Evolutionary conservation across 2,888 invertebrate genomes (phyloP), one percentile per base, ranked within the genome.

Genomic region (Eretmocerus hayati): DNA sequence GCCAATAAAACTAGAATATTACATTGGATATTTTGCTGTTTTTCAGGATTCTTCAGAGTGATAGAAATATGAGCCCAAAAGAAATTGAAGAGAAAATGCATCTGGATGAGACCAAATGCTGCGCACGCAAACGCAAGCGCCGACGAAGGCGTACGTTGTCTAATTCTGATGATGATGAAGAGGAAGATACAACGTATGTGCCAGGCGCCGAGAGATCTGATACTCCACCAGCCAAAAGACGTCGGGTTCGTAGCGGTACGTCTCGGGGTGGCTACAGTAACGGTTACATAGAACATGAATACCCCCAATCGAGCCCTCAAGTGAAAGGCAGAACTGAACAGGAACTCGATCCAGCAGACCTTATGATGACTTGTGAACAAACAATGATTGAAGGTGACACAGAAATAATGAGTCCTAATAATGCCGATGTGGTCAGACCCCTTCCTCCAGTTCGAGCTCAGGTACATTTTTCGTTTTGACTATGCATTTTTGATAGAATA

Each of bases 21-120:
- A n/a, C n/a, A n/a, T n/a, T n/a, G n/a, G n/a, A n/a, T n/a, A n/a
- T n/a, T 19, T 18, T 42, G 15, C 5, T 32, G 2, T 15, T 13
- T 18, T 30, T 23, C 16, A 68, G 69, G 52, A 59, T 66, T 59
- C 46, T 71, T 9, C 59, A 64, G 47, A 56, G 56, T 13, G 62
- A 64, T 36, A 56, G 50, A 9, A 57, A 52, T 4, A 59, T 69
- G 57, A 43, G 53, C 2, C 46, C 58, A 2, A 55, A 59, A 5
- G 65, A 69, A 16, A 46, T 65, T 11, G 61, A 64, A 3, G 58
- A 60, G 3, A 71, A 64, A 46, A 65, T 70, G 66, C 60, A 63
- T 45, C 48, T 63, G 3, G 71, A 71, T 18, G 71, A 71, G 33
- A 54, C 66, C 4, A 59, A 59, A 2, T 71, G 71, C 50, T 71